Evolutionary conservation across 2,888 invertebrate genomes (phyloP), one percentile per base, ranked within the genome.

Genomic region (Serrognathus titanus): DNA sequence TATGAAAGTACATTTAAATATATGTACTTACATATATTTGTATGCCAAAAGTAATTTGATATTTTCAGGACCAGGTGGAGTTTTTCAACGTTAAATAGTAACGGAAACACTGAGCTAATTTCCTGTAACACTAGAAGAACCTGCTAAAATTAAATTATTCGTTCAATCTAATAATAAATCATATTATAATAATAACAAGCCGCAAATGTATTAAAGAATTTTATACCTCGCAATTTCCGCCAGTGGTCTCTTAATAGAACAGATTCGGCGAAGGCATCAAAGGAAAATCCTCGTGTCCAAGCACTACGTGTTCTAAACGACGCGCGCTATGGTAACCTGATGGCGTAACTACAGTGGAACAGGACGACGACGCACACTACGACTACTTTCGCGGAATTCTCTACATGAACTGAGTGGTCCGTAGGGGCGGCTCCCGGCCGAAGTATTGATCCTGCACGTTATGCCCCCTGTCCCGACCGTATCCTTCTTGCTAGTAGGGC

Each of bases 371-470:
- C 43, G 53, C 57, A 53, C 58, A 63, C 63, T 63, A 63, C 58
- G 59, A 61, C 63, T 63, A 61, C 59, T 56, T 58, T 54, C 57
- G 54, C 56, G 50, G 56, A 58, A 43, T 58, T 58, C 57, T 63
- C 38, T 53, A 55, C 59, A 55, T 55, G 46, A 60, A 63, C 63
- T 63, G 59, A 62, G 58, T 31, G 7, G 24, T 58, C 48, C 54
- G 37, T 54, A 62, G 62, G 63, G 63, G 63, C 63, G 63, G 63
- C 59, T 62, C 63, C 63, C 63, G 55, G 62, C 59, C 58, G 49
- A 51, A 53, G 62, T 63, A 63, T 63, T 63, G 63, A 63, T 63
- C 63, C 56, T 56, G 51, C 48, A 57, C 63, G 60, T 60, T 61
- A 56, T 54, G 57, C 58, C 58, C 60, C 58, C 60, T 60, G 60